Base-by-base conservation (phyloP, 2,797 vertebrate species). In the Cephalopachus bancanus region DNA sequence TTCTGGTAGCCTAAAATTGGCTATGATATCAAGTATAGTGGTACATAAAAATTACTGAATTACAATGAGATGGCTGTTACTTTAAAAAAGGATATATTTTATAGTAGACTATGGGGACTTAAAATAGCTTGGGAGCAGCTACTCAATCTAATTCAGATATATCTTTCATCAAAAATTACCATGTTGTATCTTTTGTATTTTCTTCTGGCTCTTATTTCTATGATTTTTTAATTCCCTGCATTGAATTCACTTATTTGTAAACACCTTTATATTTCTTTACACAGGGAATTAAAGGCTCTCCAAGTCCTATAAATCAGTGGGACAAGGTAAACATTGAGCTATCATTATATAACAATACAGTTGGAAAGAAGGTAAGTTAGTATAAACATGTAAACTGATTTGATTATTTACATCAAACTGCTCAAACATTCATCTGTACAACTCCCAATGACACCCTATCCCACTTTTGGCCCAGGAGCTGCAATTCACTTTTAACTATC, bases 201-300 rank as follows among this genome's bases (percentile, higher is more conserved):
- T 91, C 49, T 83, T 62, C 49, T 51, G 16, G 8, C 10, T 85
- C 74, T 89, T 60, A 16, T 24, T 67, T 88, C 59, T 65, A 60
- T 44, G 10, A 44, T 26, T 37, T 8, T 57, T n/a, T 37, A 55
- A 3, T 64, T 30, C 53, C 22, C 37, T 33, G 30, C 30, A 74
- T 30, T 85, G 19, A 86, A 87, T 65, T 57, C 28, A 33, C 14
- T 93, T 84, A 55, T 30, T 74, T 91, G n/a, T 89, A 88, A 84
- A 72, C 6, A 26, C 5, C 6, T 84, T 87, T 64, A 84, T 33
- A 5, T 81, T 78, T 71, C 44, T 72, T 60, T 44, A 59, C 74
- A 60, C 5, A 80, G 20, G 49, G 12, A 16, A 16, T 17, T 78
- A 28, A 75, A 62, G 51, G 22, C 4, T 83, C 55, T 80, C 9